Conservation (phyloP, 2,888 invertebrate species). For the Tiliacea citrago region DNA sequence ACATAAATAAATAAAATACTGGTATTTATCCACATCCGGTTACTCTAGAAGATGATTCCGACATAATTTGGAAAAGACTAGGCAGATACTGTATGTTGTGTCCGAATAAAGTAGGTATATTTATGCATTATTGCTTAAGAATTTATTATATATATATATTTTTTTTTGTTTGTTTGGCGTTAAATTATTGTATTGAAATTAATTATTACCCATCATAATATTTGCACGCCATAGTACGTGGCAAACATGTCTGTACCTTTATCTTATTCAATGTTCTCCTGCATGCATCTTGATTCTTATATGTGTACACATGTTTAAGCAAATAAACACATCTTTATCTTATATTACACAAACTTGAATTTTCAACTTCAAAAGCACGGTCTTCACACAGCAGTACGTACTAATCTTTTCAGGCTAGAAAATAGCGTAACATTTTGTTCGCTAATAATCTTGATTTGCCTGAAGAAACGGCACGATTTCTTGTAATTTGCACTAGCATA, state of each 20-base stretch:
- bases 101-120: background rate
- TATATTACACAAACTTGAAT: background rate
- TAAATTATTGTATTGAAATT: no score
- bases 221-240: no score
- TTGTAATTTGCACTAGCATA: constrained; percentile 25
- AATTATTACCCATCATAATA: no score
- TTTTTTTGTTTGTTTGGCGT: no score
- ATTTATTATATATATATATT: no score
- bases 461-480: constrained; percentile 48
- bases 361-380: background rate
- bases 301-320: no score
- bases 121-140: no score
- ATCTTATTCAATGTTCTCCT: no score
- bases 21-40: background rate
- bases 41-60: background rate
- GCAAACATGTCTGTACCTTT: no score
- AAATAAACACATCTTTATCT: no score
- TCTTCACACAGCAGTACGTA: background rate
- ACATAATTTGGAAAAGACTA: background rate
- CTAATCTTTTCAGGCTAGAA: constrained; percentile 22
- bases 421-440: constrained; percentile 2
- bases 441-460: constrained; percentile 42
- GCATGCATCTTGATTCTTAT: no score
- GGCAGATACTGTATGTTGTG: background rate
- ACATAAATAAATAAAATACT: no score